These are phyloP conservation scores for Trachops cirrhosus DNA, from an alignment of 2,797 vertebrate genomes.

Conservation along the genomic window DNA sequence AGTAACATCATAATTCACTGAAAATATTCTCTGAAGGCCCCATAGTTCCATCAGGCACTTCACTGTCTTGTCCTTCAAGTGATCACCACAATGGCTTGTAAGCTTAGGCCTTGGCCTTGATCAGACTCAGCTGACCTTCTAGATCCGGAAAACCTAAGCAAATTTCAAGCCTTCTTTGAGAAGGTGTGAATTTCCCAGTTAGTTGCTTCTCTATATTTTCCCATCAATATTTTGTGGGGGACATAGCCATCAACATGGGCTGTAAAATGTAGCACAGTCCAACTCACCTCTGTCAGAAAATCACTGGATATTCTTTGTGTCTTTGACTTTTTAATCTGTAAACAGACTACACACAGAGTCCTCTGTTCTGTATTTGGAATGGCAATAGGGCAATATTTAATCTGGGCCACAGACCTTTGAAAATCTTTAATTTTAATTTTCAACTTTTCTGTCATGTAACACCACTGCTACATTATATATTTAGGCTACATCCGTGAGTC, in stretches of 20 bases:
- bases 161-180: background rate
- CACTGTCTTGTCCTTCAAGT: background rate
- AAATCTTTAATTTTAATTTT: background rate
- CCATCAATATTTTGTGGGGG: background rate
- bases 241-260: background rate
- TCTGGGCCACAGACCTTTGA: background rate
- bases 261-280: background rate
- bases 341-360: background rate
- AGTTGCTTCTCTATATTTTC: background rate
- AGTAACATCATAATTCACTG: background rate
- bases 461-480: background rate
- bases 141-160: background rate
- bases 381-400: background rate
- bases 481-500: background rate
- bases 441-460: background rate
- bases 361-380: background rate
- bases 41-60: background rate
- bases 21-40: background rate
- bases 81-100: background rate
- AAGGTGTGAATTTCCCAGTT: background rate
- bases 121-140: background rate
- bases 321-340: background rate
- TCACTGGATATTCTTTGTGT: background rate
- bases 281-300: background rate
- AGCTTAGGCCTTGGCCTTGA: background rate